These are phyloP conservation scores for Sinella curviseta DNA, from an alignment of 1,140 invertebrate genomes.

Conservation along the genomic window DNA sequence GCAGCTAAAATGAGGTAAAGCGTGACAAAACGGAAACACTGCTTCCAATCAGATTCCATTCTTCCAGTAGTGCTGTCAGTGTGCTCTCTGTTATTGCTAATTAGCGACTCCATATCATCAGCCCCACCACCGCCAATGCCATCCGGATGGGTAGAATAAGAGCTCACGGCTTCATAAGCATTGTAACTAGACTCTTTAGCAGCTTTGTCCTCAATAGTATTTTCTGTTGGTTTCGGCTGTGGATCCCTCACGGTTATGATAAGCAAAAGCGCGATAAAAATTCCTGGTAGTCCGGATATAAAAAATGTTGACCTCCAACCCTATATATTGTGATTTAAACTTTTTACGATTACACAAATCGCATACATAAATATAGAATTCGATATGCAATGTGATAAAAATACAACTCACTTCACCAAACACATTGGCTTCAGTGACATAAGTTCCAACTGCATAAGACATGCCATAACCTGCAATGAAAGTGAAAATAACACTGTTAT, in stretches of 20 bases:
- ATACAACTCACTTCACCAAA: slow-evolving; percentile 65
- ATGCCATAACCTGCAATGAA: slow-evolving; percentile 71
- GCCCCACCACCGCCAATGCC: not conserved
- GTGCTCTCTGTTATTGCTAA: not conserved
- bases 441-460: slow-evolving; percentile 86
- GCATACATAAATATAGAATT: not conserved
- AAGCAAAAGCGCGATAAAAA: slow-evolving; percentile 73
- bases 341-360: not conserved
- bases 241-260: slow-evolving; percentile 78
- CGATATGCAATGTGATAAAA: not conserved
- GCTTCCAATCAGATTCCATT: not conserved
- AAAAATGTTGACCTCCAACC: slow-evolving; percentile 88
- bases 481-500: not conserved
- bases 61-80: not conserved
- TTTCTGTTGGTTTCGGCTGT: not conserved
- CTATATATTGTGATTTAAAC: slow-evolving; percentile 54
- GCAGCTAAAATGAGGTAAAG: slow-evolving; percentile 80
- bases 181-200: slow-evolving; percentile 7
- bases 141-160: slow-evolving; percentile 1
- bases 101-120: slow-evolving; percentile 1
- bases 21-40: slow-evolving; percentile 71
- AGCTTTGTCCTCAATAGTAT: not conserved
- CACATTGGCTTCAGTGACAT: slow-evolving; percentile 75
- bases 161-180: slow-evolving; percentile 13
- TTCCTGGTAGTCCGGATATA: slow-evolving; percentile 75